Conservation (phyloP, 2,888 invertebrate species). For the Acleris laterana region DNA sequence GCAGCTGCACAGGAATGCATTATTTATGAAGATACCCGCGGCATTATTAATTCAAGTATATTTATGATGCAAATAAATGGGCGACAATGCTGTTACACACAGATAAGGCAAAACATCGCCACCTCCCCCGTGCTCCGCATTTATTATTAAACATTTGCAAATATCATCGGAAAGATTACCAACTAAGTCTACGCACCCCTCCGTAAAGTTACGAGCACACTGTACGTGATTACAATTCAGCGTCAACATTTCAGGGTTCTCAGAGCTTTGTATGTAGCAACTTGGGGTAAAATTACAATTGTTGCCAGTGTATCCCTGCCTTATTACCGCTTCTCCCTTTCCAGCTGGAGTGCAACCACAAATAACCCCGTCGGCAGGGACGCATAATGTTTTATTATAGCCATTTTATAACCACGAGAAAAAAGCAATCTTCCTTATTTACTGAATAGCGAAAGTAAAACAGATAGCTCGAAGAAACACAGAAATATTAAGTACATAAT, state of each 20-base stretch:
- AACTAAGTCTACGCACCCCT: slow-evolving; percentile 58
- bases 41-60: slow-evolving; percentile 32
- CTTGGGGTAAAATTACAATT: slow-evolving; percentile 48
- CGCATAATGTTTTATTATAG: slow-evolving; percentile 77
- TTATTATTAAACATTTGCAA: slow-evolving; percentile 75
- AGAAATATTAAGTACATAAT: slow-evolving; percentile 56
- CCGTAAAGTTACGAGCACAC: slow-evolving; percentile 54
- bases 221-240: slow-evolving; percentile 37
- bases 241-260: slow-evolving; percentile 9
- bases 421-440: slow-evolving; percentile 76
- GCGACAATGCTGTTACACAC: slow-evolving; percentile 53
- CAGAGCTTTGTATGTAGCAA: slow-evolving; percentile 4
- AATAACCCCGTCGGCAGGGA: slow-evolving; percentile 64
- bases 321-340: slow-evolving; percentile 60
- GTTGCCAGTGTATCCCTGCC: slow-evolving; percentile 56
- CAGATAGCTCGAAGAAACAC: slow-evolving; percentile 58
- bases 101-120: slow-evolving; percentile 60
- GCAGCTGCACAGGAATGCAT: slow-evolving; percentile 26
- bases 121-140: slow-evolving; percentile 60
- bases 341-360: slow-evolving; percentile 69
- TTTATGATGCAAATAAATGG: slow-evolving; percentile 40
- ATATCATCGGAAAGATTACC: slow-evolving; percentile 55
- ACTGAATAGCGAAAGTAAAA: slow-evolving; percentile 63
- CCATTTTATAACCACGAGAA: slow-evolving; percentile 73
- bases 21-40: slow-evolving; percentile 25